Base-by-base conservation (phyloP, 1,140 invertebrate genomes). In the Eriosoma lanigerum region DNA sequence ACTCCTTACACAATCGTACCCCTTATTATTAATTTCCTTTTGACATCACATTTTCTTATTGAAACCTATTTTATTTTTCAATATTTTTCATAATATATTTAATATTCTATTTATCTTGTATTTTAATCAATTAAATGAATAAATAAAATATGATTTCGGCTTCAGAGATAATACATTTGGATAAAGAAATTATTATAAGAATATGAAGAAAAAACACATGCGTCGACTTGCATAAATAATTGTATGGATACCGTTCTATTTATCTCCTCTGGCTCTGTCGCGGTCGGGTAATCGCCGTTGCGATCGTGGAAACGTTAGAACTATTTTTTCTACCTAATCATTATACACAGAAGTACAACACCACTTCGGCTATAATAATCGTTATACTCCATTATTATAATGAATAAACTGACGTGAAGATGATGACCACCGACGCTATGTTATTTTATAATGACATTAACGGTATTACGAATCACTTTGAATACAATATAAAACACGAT, bases 281-380 rank as follows among this genome's bases (percentile, higher is more conserved):
- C 64, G 64, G 64, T 68, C 64, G 64, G n/a, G 38, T 68, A 68
- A 68, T 24, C 32, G 64, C 24, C 44, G 64, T 17, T 68, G n/a
- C n/a, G 60, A 62, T 62, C 29, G 26, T 26, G 60, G 26, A 29
- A 62, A 24, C 60, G 29, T 62, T n/a, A 1, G 13, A 32, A 62
- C 17, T 32, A n/a, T 62, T 62, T 38, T 62, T 62, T 32, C 60
- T 62, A 62, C 26, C 60, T 3, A n/a, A 32, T 19, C 17, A 32
- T 62, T 32, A 62, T 62, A 32, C 60, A 38, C 29, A 29, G 29
- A 62, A 29, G 29, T 15, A 62, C 60, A 6, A 62, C 26, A 32
- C 19, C 26, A 62, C 29, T n/a, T 32, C 26, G 26, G 17, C 19
- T 15, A 24, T 62, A 62, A 62, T 62, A 24, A 62, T 62, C 60